A percentile compares a stretch with the other conserved stretches of the same genome.
These are phyloP conservation scores for Conus betulinus DNA, from an alignment of 1,140 invertebrate genomes.

Conservation along the genomic window DNA sequence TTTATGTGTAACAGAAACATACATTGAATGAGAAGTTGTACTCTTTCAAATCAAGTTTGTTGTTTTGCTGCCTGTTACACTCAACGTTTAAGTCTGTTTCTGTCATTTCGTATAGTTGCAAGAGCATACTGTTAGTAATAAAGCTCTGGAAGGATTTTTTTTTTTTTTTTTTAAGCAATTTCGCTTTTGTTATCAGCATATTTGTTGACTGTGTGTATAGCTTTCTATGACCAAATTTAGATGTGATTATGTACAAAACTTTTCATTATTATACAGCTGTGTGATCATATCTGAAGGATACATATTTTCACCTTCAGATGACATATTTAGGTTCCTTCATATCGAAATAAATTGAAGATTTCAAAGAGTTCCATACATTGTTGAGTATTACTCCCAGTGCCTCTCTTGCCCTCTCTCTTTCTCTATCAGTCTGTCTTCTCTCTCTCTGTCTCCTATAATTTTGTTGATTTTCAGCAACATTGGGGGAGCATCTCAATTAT, in stretches of 20 bases:
- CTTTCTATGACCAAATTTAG: not conserved
- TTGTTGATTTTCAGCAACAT: too few species aligned
- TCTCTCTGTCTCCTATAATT: too few species aligned
- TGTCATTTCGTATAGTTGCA: too few species aligned
- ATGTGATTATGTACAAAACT: not conserved
- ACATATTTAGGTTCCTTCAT: too few species aligned
- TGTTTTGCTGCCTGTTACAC: not conserved
- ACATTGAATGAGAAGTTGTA: not conserved
- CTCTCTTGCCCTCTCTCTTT: not conserved
- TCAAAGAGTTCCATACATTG: too few species aligned
- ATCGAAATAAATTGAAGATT: not conserved
- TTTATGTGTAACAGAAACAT: not conserved
- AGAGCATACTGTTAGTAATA: not conserved
- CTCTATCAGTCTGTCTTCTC: conserved; percentile 4
- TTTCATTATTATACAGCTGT: not conserved
- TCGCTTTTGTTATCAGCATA: too few species aligned
- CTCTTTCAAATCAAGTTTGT: not conserved
- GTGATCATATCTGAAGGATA: not conserved
- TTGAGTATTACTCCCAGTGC: too few species aligned
- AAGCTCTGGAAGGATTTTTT: not conserved
- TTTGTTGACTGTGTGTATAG: too few species aligned
- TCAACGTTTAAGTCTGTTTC: not conserved
- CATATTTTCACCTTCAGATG: not conserved
- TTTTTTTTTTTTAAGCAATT: not conserved
- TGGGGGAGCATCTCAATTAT: too few species aligned